phyloP scores from a whole-genome alignment of 2,113 vertebrate genomes.

The Parus major region DNA sequence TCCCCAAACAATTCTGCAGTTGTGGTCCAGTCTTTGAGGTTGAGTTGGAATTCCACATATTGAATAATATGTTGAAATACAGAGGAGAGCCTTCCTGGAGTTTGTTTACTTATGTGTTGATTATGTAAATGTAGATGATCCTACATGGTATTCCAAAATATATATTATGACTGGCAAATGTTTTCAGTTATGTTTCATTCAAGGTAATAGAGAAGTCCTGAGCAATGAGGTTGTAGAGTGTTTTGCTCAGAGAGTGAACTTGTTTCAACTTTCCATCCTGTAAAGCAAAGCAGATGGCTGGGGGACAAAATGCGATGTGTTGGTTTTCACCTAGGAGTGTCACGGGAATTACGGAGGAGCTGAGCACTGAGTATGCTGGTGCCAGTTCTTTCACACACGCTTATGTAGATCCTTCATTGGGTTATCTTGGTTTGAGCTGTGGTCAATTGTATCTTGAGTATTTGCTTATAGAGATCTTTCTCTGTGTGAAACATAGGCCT shows the following conservation, averaged over 20 bases:
- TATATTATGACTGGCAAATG: background rate
- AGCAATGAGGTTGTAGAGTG: background rate
- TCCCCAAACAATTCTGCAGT: background rate
- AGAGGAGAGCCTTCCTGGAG: background rate
- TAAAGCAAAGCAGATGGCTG: background rate
- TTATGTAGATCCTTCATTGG: background rate
- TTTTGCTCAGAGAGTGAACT: background rate
- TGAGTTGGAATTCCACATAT: background rate
- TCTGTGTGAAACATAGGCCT: background rate
- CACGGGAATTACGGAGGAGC: background rate
- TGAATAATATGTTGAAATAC: background rate
- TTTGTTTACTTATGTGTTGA: background rate
- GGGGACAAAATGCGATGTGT: fast-evolving
- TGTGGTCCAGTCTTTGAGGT: background rate
- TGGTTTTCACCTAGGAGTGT: background rate
- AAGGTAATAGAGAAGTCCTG: background rate
- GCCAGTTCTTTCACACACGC: background rate
- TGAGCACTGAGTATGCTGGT: background rate
- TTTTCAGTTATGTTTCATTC: background rate
- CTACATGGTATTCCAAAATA: background rate
- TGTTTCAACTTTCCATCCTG: background rate
- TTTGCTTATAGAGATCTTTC: background rate
- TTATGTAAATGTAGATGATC: background rate
- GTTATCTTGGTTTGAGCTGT: background rate
- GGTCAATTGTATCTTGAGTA: background rate